Base-by-base conservation (phyloP, 1,140 invertebrate species). In the Zophobas morio region DNA sequence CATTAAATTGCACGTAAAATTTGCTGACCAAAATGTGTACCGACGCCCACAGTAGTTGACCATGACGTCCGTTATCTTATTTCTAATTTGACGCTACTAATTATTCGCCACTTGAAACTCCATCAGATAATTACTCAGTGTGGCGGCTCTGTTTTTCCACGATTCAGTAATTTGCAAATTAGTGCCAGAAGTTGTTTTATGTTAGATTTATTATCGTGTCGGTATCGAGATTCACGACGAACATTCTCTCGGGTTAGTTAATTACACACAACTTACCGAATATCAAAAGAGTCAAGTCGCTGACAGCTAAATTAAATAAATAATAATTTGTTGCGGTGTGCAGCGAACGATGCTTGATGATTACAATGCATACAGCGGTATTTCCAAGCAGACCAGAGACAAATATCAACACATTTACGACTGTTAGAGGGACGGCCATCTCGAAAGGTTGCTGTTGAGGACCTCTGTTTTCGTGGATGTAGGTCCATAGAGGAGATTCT, bases 301-400 rank as follows among this genome's bases (percentile, higher is more conserved):
- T 94, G 36, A 95, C 87, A 0, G 94, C 93, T 81, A 95, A 86
- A 85, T 93, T 97, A 87, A 98, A 97, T 78, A 99, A 89, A 86
- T 99, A 99, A 84, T 96, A 98, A 84, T 99, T 98, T 0, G 94
- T 96, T 0, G 94, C 92, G 0, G 93, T 94, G 80, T 94, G 94
- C 92, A 98, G 93, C 1, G 91, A 90, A 70, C 92, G 89, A 84
- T 97, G 96, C 70, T 91, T 90, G 1, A 94, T 89, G 57, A 99
- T 98, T 0, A 99, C 97, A 46, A 95, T 88, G 83, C 96, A 98
- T 4, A 97, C 97, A 0, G 92, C 90, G 34, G 96, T 85, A 84
- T 99, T 99, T 2, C 97, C 97, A 49, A 96, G 86, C 1, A 97
- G 88, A 0, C 96, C 96, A 0, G 94, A 93, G 1, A 97, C 84